Evolutionary conservation across 1,140 invertebrate species (phyloP), one percentile per base, ranked within the genome.

Genomic region (Drosophila paulistorum): DNA sequence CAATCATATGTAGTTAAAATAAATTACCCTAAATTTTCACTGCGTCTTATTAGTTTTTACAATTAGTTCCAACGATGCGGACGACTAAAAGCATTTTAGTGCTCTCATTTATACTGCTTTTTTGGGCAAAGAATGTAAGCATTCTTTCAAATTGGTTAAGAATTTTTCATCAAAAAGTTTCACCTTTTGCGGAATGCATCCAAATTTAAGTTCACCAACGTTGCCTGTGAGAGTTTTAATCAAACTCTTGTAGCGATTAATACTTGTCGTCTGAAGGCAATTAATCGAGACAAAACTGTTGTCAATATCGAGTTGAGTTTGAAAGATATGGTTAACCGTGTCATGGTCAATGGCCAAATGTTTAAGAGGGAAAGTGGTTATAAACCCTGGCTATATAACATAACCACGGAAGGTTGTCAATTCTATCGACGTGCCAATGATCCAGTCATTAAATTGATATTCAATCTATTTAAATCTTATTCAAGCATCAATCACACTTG

Each of bases 251-350:
- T 23, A 2, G 45, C 23, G 2, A 11, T 51, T 14, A 51, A 51
- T 17, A 51, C 17, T 11, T 51, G 45, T 9, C 45, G 45, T 1
- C 45, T 51, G 6, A 51, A 51, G 45, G 45, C 45, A 23, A 51
- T 51, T 51, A 20, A 51, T 51, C 45, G 45, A 23, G 17, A 51
- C 45, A 51, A 51, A 51, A 51, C 45, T 9, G 17, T 51, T 23
- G 1, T 51, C 3, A 51, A 51, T 23, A 51, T 51, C 0, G 9
- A 51, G 3, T 1, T 23, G 2, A 51, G 1, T 11, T 20, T 51
- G 0, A 51, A 23, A 3, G 7, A 51, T 2, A 23, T 11, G 17
- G 17, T 51, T 51, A 23, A 20, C 7, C 4, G n/a, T 23, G 45
- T 51, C 11, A 10, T 20, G 6, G 3, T 48, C 9, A 17, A 48